phyloP scores from a whole-genome alignment of 2,888 invertebrate genomes.

The Drosophila helvetica region DNA sequence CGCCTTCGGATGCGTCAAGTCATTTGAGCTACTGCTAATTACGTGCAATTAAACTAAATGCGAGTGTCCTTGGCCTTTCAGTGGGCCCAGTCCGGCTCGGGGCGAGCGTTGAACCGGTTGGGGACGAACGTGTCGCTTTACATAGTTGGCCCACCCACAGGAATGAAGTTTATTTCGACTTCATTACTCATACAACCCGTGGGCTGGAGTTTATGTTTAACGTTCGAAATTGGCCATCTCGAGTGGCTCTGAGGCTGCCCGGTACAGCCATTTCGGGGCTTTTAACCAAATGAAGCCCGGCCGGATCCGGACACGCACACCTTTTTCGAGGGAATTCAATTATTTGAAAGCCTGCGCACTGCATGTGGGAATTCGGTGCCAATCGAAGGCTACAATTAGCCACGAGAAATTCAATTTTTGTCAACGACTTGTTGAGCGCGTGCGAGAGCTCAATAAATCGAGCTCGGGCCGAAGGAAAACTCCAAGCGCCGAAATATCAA shows the following conservation, averaged over 20 bases:
- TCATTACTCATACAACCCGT: constrained; percentile 57
- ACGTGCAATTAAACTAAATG: constrained; percentile 52
- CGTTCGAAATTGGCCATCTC: constrained; percentile 39
- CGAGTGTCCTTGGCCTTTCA: constrained; percentile 36
- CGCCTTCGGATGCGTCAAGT: constrained; percentile 33
- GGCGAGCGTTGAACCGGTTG: constrained; percentile 53
- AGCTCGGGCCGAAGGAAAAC: not conserved
- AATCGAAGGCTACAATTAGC: constrained; percentile 68
- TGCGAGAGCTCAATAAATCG: constrained; percentile 56
- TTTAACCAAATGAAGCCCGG: constrained; percentile 66
- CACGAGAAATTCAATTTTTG: constrained; percentile 42
- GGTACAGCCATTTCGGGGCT: constrained; percentile 39
- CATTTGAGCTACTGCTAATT: constrained; percentile 53
- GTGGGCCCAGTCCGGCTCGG: not conserved
- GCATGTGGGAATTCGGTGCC: constrained; percentile 28
- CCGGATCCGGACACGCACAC: constrained; percentile 35
- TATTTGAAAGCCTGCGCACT: constrained; percentile 46
- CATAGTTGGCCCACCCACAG: constrained; percentile 23
- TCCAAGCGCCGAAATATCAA: not conserved
- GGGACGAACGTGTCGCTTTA: constrained; percentile 12
- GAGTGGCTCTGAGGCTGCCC: constrained; percentile 2
- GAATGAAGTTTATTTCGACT: constrained; percentile 14
- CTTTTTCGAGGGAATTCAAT: constrained; percentile 47
- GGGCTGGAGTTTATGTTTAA: constrained; percentile 30
- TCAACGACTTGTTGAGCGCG: constrained; percentile 63